These are phyloP conservation scores for Zophobas atratus DNA, from an alignment of 1,140 invertebrate species.

Conservation along the genomic window DNA sequence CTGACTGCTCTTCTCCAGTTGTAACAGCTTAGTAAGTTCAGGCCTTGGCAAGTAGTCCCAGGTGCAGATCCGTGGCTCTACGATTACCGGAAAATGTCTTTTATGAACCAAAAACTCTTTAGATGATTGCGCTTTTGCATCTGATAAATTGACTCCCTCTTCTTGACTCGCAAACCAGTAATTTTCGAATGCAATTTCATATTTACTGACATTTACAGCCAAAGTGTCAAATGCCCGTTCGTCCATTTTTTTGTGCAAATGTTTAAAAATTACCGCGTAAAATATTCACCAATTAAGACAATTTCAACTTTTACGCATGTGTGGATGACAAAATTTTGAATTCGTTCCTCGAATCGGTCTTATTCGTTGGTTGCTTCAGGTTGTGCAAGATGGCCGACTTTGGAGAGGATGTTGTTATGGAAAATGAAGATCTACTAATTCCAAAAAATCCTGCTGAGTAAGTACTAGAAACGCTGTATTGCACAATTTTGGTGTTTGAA, in stretches of 20 bases:
- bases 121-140: background rate
- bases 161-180: background rate
- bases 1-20: constrained; percentile 47
- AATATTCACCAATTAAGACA: constrained; percentile 6
- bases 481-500: background rate
- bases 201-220: constrained; percentile 21
- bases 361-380: background rate
- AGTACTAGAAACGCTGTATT: constrained; percentile 51
- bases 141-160: background rate
- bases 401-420: constrained; percentile 63
- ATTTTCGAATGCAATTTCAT: constrained; percentile 36
- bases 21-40: constrained; percentile 56
- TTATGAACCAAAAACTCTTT: constrained; percentile 46
- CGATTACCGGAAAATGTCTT: constrained; percentile 6
- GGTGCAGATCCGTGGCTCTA: constrained; percentile 52
- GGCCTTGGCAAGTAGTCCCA: constrained; percentile 59
- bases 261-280: constrained; percentile 41
- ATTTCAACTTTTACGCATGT: constrained; percentile 18
- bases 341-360: constrained; percentile 23
- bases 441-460: constrained; percentile 63
- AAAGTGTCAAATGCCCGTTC: constrained; percentile 42
- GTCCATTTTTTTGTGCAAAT: constrained; percentile 16
- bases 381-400: constrained; percentile 63
- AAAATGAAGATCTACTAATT: constrained; percentile 62
- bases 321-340: constrained; percentile 32